Evolutionary conservation across 2,888 invertebrate species (phyloP).

Genomic region (Branchellion lobata): DNA sequence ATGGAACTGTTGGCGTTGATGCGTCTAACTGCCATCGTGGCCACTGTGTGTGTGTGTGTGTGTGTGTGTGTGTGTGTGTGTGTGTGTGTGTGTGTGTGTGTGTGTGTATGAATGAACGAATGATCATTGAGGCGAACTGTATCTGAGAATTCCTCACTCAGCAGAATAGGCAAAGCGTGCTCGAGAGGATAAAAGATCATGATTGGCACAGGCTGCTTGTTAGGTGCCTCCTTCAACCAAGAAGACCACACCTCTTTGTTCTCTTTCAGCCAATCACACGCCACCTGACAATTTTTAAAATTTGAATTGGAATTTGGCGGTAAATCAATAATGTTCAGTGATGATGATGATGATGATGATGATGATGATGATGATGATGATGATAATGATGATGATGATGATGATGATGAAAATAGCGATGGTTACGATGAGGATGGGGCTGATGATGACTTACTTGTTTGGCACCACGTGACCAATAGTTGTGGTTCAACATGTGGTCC

Average conservation of each 20-base stretch:
- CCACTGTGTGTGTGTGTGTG: slow-evolving; percentile 11
- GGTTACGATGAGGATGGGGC: not conserved
- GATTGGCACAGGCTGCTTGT: not conserved
- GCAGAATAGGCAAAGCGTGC: not conserved
- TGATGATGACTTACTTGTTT: too few species aligned
- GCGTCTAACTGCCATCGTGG: not conserved
- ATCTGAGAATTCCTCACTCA: too few species aligned
- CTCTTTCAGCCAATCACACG: not conserved
- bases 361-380: slow-evolving; percentile 1
- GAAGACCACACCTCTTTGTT: not conserved
- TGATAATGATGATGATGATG: slow-evolving; percentile 32
- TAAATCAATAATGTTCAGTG: too few species aligned
- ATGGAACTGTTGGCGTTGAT: not conserved
- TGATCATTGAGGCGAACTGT: too few species aligned
- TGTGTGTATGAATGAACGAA: too few species aligned
- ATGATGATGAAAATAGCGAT: slow-evolving; percentile 7
- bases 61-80: not conserved
- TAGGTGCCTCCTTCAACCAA: not conserved
- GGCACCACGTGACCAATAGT: not conserved
- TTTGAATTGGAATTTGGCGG: too few species aligned
- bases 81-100: too few species aligned
- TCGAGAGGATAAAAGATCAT: not conserved
- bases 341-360: slow-evolving; percentile 28
- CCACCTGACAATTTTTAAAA: not conserved
- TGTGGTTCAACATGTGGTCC: not conserved